Conservation (phyloP, 2,797 vertebrate genomes). For the Chaetophractus vellerosus region DNA sequence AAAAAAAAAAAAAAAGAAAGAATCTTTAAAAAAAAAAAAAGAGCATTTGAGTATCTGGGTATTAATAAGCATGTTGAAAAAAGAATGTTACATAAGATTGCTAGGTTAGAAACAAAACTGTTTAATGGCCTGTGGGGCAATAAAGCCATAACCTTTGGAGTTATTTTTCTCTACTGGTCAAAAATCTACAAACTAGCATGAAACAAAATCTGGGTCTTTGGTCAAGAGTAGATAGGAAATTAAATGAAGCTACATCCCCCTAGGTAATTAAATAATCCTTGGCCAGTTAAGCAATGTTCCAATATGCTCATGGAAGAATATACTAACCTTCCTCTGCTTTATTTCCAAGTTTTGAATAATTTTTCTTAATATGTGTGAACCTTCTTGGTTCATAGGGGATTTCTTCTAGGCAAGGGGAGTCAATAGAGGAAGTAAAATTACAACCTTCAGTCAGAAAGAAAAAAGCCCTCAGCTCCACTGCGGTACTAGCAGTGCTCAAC, state of each 20-base stretch:
- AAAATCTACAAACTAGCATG: not conserved
- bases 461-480: not conserved
- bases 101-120: not conserved
- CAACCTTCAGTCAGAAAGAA: not conserved
- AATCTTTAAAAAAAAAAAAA: too few relatives aligned
- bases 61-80: not conserved
- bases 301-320: not conserved
- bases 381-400: slow-evolving; percentile 5
- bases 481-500: not conserved
- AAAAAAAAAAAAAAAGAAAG: too few relatives aligned
- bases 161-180: not conserved
- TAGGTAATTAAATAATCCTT: not conserved
- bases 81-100: not conserved
- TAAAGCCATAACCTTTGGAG: not conserved
- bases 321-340: not conserved
- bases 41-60: not conserved
- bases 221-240: not conserved
- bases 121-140: not conserved
- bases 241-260: not conserved
- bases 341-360: not conserved
- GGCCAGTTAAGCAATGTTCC: not conserved
- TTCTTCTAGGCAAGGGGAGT: slow-evolving; percentile 23
- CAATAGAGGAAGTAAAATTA: slow-evolving; percentile 42
- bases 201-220: not conserved
- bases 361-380: slow-evolving; percentile 39